phyloP scores from a whole-genome alignment of 2,888 invertebrate genomes.

The Schizaphis graminum region DNA sequence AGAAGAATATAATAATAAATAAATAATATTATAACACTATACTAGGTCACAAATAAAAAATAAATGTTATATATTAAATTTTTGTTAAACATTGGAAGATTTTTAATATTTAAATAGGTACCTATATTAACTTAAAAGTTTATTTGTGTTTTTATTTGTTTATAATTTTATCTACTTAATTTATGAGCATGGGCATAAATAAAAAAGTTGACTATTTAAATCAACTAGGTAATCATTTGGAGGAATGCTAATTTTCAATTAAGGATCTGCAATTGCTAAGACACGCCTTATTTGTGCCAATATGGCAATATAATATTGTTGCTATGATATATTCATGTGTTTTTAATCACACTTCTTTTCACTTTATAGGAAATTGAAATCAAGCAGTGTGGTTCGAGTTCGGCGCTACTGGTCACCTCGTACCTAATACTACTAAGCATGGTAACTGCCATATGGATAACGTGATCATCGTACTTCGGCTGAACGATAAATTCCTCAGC shows the following conservation, averaged over 20 bases:
- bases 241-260: neutral
- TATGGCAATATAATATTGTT: neutral
- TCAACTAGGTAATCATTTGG: neutral
- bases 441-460: slow-evolving; percentile 57
- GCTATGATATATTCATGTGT: neutral
- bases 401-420: slow-evolving; percentile 69
- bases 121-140: neutral
- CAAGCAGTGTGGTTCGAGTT: slow-evolving; percentile 75
- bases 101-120: neutral
- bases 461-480: slow-evolving; percentile 62
- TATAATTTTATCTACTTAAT: neutral
- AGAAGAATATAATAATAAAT: neutral
- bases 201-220: neutral
- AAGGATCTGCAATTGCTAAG: neutral
- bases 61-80: neutral
- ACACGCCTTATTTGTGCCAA: neutral
- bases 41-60: neutral
- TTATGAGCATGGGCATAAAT: neutral
- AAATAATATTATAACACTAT: neutral
- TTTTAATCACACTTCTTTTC: neutral
- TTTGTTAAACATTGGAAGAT: neutral
- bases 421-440: slow-evolving; percentile 39
- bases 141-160: neutral
- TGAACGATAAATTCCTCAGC: slow-evolving; percentile 42
- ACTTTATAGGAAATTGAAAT: slow-evolving; percentile 77